Evolutionary conservation across 2,888 invertebrate genomes (phyloP).

Genomic region (Polydesmus complanatus): DNA sequence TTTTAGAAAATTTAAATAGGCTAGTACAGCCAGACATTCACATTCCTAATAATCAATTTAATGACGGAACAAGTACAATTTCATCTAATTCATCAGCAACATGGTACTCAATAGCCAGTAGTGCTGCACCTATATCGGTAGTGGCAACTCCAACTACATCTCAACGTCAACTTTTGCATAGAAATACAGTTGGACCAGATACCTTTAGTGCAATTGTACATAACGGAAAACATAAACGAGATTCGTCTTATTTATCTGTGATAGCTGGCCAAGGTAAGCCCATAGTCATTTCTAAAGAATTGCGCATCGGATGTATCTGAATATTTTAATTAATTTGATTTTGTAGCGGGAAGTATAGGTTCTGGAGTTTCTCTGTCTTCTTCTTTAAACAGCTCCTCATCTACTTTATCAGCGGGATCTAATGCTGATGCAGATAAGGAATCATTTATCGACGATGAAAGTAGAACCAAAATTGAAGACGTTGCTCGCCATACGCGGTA

Average conservation of each 20-base stretch:
- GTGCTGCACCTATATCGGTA: slow-evolving; percentile 38
- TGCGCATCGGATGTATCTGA: too few relatives aligned
- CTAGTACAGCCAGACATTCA: slow-evolving; percentile 33
- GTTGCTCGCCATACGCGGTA: slow-evolving; percentile 6
- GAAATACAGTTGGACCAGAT: slow-evolving; percentile 47
- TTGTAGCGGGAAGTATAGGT: background rate
- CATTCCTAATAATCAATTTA: slow-evolving; percentile 24
- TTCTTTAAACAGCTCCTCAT: slow-evolving; percentile 15
- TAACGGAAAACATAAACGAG: slow-evolving; percentile 36
- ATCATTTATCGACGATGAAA: background rate
- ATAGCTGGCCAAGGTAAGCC: slow-evolving; percentile 50
- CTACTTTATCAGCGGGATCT: slow-evolving; percentile 12
- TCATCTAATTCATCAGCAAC: slow-evolving; percentile 32
- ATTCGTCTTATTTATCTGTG: slow-evolving; percentile 55
- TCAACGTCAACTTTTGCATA: slow-evolving; percentile 49
- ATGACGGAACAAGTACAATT: slow-evolving; percentile 46
- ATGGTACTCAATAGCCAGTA: background rate
- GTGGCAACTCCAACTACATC: slow-evolving; percentile 50
- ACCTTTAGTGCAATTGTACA: slow-evolving; percentile 34
- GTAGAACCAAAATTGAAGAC: slow-evolving; percentile 4
- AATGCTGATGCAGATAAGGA: slow-evolving; percentile 3
- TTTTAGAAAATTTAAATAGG: slow-evolving; percentile 72
- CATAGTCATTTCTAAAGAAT: too few relatives aligned
- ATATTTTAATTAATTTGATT: too few relatives aligned
- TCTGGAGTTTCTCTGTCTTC: slow-evolving; percentile 4